Conservation (phyloP, 2,888 invertebrate species). For the Drosophila paramelanica region DNA sequence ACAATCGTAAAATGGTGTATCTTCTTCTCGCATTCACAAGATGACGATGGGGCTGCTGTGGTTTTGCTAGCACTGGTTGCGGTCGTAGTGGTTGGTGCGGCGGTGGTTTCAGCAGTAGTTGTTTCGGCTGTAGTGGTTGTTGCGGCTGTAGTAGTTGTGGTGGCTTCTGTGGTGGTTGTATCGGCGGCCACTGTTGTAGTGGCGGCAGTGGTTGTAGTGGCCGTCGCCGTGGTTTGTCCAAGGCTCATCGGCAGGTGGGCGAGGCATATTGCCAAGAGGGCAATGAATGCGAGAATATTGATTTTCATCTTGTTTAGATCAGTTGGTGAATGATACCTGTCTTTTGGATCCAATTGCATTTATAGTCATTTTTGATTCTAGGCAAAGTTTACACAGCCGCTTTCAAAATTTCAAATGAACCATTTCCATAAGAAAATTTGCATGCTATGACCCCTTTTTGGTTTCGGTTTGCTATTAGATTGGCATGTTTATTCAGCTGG, state of each 20-base stretch:
- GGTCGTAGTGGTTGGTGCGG: too few relatives aligned
- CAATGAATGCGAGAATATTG: constrained; percentile 11
- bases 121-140: neutral
- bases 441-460: neutral
- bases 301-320: constrained; percentile 21
- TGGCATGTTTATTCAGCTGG: neutral
- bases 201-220: neutral
- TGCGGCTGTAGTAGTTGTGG: neutral
- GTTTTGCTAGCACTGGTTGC: too few relatives aligned
- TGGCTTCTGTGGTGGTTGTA: neutral
- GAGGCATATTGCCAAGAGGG: constrained; percentile 26
- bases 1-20: neutral
- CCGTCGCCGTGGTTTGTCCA: neutral
- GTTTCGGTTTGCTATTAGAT: neutral
- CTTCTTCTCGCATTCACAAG: neutral
- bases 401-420: neutral
- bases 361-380: constrained; percentile 10
- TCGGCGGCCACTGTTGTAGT: constrained; percentile 7
- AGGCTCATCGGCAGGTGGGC: constrained; percentile 14
- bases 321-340: constrained; percentile 22
- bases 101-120: neutral
- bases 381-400: constrained; percentile 3
- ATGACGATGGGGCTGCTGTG: too few relatives aligned
- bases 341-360: neutral
- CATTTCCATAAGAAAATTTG: neutral